phyloP scores from a whole-genome alignment of 2,797 vertebrate species.

The Tolypeutes matacus region DNA sequence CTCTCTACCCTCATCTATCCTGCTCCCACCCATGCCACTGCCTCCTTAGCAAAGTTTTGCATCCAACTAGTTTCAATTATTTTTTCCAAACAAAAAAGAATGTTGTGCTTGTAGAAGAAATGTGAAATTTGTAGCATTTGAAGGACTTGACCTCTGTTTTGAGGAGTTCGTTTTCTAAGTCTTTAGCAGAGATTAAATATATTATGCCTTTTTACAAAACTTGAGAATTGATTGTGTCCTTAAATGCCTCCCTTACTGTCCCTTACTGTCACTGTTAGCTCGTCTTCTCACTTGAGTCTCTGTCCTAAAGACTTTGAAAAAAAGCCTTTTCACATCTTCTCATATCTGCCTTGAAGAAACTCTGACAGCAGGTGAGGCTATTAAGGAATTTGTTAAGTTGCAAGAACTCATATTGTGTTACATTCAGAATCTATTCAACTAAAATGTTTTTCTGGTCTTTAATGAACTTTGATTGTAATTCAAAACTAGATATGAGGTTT shows the following conservation, averaged over 20 bases:
- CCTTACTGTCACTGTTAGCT: not conserved
- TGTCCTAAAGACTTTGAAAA: constrained; percentile 33
- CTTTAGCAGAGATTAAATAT: constrained; percentile 58
- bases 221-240: not conserved
- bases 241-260: not conserved
- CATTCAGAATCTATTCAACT: constrained; percentile 11
- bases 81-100: not conserved
- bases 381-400: constrained; percentile 60
- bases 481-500: constrained; percentile 25
- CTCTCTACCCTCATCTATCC: not conserved
- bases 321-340: constrained; percentile 24
- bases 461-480: constrained; percentile 22
- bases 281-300: constrained; percentile 36
- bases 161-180: constrained; percentile 53
- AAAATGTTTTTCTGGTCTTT: constrained; percentile 19
- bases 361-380: not conserved
- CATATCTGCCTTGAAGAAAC: constrained; percentile 4
- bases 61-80: not conserved
- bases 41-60: constrained; percentile 2
- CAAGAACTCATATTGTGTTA: not conserved
- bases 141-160: constrained; percentile 19
- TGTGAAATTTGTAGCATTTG: not conserved
- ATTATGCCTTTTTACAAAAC: constrained; percentile 12
- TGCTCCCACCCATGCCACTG: not conserved
- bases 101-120: not conserved